Conservation (phyloP, 2,888 invertebrate species). For the Phaedon cochleariae region DNA sequence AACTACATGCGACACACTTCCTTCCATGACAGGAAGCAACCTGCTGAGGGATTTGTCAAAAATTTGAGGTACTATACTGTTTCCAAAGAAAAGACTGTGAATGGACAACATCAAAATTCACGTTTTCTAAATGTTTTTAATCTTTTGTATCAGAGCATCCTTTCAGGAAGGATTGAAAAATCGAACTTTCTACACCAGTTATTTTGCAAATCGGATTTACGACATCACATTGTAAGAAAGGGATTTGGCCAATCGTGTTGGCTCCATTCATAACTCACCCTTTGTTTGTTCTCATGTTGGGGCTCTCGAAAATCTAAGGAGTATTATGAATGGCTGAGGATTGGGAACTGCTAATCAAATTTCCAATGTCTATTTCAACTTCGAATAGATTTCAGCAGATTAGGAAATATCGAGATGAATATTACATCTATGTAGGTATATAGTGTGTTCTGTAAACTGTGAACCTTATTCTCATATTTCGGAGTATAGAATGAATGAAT, state of each 20-base stretch:
- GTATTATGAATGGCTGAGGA: background rate
- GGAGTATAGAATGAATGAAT: too few species aligned
- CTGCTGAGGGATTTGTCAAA: background rate
- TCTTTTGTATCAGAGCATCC: background rate
- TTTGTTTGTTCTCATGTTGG: background rate
- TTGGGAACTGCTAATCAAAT: background rate
- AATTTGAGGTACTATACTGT: background rate
- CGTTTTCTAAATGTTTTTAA: background rate
- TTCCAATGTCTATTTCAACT: background rate
- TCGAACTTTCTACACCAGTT: constrained; percentile 36
- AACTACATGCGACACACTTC: background rate
- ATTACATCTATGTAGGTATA: too few species aligned
- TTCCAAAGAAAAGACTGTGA: background rate
- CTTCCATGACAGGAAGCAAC: background rate
- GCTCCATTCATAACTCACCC: background rate
- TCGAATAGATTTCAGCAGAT: background rate
- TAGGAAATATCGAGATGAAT: too few species aligned
- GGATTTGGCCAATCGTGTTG: constrained; percentile 3
- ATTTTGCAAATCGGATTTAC: constrained; percentile 32
- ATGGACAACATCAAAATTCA: background rate
- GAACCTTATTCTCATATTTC: too few species aligned
- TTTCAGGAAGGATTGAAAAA: constrained; percentile 19
- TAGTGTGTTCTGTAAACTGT: too few species aligned
- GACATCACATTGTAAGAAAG: constrained; percentile 22
- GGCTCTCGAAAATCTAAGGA: background rate